Evolutionary conservation across 2,797 vertebrate genomes (phyloP).

Genomic region (Rhabdophis nuchalis): DNA sequence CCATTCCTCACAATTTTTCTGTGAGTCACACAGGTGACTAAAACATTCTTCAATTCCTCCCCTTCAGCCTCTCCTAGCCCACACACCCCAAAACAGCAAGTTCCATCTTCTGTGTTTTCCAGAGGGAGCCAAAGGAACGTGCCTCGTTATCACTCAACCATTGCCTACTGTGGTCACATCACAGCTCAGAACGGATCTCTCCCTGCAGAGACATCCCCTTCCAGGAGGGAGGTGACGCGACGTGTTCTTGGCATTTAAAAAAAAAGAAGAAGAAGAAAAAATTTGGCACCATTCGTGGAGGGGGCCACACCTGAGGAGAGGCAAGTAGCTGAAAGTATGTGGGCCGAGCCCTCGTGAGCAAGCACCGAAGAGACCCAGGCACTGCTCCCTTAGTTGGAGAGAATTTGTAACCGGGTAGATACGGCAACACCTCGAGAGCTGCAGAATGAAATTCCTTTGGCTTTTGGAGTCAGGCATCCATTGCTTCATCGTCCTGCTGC

Average conservation of each 20-base stretch:
- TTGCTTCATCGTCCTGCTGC: background rate
- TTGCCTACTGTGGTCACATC: background rate
- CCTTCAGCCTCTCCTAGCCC: background rate
- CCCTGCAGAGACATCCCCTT: background rate
- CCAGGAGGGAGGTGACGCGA: background rate
- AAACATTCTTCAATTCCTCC: background rate
- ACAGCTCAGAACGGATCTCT: background rate
- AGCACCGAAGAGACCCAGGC: background rate
- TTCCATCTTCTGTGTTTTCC: background rate
- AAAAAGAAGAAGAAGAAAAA: background rate
- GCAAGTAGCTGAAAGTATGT: constrained; percentile 1
- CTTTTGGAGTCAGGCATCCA: background rate
- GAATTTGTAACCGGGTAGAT: background rate
- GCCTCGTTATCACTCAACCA: background rate
- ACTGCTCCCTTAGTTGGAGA: background rate
- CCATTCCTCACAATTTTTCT: background rate
- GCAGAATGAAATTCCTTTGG: background rate
- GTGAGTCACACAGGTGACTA: background rate
- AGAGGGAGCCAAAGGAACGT: background rate
- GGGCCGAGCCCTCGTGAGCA: background rate
- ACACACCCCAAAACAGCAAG: background rate
- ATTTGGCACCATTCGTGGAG: background rate
- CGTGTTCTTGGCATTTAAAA: background rate
- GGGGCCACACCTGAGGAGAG: background rate
- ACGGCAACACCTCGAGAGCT: background rate